These are phyloP conservation scores for Piscicola geometra DNA, from an alignment of 2,888 invertebrate species.

Conservation along the genomic window DNA sequence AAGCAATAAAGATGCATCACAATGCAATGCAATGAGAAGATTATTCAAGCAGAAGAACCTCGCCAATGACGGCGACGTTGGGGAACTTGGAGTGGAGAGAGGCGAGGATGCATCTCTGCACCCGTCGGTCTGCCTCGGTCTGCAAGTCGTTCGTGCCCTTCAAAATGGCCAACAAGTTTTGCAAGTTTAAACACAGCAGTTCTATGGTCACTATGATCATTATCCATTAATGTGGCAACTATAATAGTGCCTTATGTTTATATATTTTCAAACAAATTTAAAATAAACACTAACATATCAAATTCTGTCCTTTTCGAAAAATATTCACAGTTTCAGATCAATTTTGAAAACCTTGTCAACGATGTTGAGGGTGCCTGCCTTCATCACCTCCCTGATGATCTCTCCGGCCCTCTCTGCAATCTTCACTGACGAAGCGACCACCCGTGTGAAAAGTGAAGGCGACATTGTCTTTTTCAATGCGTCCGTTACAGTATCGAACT, in stretches of 20 bases:
- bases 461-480: neutral
- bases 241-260: too few relatives aligned
- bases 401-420: conserved; percentile 78
- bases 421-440: conserved; percentile 73
- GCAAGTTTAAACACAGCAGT: too few relatives aligned
- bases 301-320: neutral
- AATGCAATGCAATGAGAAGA: neutral
- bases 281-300: neutral
- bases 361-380: conserved; percentile 80
- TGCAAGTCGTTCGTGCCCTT: conserved; percentile 80
- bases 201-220: conserved; percentile 36
- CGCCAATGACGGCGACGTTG: conserved; percentile 63
- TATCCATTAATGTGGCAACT: too few relatives aligned
- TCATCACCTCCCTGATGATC: conserved; percentile 85
- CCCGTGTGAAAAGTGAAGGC: conserved; percentile 38
- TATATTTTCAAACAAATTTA: too few relatives aligned
- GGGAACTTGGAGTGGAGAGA: conserved; percentile 81
- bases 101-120: conserved; percentile 85
- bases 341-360: conserved; percentile 66
- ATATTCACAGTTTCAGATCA: neutral
- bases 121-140: conserved; percentile 94
- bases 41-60: conserved; percentile 60
- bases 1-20: neutral
- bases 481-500: neutral
- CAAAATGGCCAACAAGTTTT: conserved; percentile 6